Evolutionary conservation across 2,113 vertebrate genomes (phyloP).

Genomic region (Smithornis capensis): DNA sequence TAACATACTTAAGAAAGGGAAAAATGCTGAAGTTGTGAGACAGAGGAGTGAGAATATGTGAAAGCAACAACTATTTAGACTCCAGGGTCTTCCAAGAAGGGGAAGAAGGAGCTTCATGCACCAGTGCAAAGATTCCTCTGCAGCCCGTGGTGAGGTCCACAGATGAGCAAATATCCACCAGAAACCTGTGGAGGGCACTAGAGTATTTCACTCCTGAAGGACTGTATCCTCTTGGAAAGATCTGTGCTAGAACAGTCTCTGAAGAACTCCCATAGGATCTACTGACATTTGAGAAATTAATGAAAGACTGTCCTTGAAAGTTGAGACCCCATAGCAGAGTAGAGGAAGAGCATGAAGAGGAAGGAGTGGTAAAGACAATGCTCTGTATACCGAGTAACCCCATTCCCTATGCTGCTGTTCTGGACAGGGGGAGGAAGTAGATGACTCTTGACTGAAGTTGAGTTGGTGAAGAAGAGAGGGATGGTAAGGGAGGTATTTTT

Average conservation of each 20-base stretch:
- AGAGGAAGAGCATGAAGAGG: not conserved
- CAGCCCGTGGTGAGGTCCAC: not conserved
- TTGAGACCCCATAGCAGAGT: not conserved
- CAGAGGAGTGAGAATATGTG: not conserved
- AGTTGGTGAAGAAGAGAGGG: not conserved
- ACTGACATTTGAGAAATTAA: not conserved
- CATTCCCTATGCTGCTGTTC: not conserved
- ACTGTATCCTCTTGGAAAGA: not conserved
- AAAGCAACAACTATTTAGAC: not conserved
- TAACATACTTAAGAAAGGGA: not conserved
- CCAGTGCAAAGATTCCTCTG: not conserved
- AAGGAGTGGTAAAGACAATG: fast-evolving
- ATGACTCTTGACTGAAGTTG: not conserved
- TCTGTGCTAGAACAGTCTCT: not conserved
- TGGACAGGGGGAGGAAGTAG: not conserved
- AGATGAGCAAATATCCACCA: too few relatives aligned
- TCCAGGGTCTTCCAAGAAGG: not conserved
- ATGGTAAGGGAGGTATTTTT: not conserved
- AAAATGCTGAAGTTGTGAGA: not conserved
- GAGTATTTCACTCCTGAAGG: not conserved
- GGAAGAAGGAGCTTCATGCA: not conserved
- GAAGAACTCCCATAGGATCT: not conserved
- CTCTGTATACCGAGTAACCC: not conserved
- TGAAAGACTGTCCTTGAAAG: not conserved
- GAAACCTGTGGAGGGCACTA: not conserved